These are phyloP conservation scores for Pardosa pseudoannulata DNA, from an alignment of 2,888 invertebrate species.

Conservation along the genomic window DNA sequence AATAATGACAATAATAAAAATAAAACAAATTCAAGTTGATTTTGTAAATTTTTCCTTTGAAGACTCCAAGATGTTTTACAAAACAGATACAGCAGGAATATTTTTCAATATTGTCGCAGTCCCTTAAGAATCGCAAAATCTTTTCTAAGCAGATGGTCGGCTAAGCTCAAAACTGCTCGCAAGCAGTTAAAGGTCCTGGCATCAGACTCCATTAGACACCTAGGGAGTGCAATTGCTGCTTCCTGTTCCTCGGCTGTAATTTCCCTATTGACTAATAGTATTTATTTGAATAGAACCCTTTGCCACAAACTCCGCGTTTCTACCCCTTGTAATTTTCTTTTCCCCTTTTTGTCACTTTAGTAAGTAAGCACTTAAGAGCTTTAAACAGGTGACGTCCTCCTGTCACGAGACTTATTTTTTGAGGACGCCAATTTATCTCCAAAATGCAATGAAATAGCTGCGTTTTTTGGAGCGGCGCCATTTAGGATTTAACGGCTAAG, in stretches of 20 bases:
- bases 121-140: constrained; percentile 21
- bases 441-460: background rate
- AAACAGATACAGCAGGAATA: too few species aligned
- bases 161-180: constrained; percentile 37
- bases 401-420: constrained; percentile 31
- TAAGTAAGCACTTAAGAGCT: constrained; percentile 60
- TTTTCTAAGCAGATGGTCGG: constrained; percentile 39
- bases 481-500: background rate
- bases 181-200: constrained; percentile 36
- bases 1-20: too few species aligned
- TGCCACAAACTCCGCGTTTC: constrained; percentile 40
- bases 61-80: too few species aligned
- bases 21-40: too few species aligned
- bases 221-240: constrained; percentile 59
- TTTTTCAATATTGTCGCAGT: constrained; percentile 40
- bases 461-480: background rate
- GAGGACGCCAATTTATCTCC: constrained; percentile 53
- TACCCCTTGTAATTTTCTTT: constrained; percentile 34
- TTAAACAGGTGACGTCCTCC: constrained; percentile 36
- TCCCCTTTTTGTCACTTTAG: constrained; percentile 27
- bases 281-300: constrained; percentile 59
- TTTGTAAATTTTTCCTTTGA: too few species aligned
- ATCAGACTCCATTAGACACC: constrained; percentile 69
- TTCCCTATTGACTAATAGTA: constrained; percentile 54
- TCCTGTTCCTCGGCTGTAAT: constrained; percentile 61